These are phyloP conservation scores for Anguilla japonica DNA, from an alignment of 2,113 vertebrate genomes.

Conservation along the genomic window DNA sequence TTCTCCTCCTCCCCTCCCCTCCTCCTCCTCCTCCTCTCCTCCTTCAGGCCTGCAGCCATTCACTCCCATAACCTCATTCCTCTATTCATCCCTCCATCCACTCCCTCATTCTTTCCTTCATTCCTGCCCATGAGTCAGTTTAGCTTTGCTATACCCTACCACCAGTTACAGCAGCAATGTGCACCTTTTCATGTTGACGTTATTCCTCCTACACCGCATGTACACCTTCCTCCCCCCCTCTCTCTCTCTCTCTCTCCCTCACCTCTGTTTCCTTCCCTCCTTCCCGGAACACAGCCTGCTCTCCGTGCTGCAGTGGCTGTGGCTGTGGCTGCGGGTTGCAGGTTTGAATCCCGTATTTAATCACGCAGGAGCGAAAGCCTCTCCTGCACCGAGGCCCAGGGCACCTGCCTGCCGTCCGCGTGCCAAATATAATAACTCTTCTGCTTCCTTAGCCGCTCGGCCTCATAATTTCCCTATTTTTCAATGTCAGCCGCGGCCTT, in stretches of 20 bases:
- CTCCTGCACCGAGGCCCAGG: constrained; percentile 82
- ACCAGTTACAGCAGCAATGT: background rate
- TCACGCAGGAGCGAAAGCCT: constrained; percentile 90
- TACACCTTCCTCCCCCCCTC: background rate
- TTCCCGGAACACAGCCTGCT: constrained; percentile 67
- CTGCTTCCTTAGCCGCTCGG: constrained; percentile 81
- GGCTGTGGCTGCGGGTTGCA: constrained; percentile 72
- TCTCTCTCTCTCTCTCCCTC: constrained; percentile 37
- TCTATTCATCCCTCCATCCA: constrained; percentile 22
- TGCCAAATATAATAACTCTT: constrained; percentile 94
- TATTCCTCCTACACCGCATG: background rate
- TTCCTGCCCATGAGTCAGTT: background rate
- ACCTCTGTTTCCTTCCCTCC: constrained; percentile 34
- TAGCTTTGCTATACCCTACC: background rate
- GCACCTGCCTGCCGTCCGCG: constrained; percentile 64
- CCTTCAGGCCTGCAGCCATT: background rate
- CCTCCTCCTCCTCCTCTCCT: constrained; percentile 23
- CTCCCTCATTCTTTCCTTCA: background rate
- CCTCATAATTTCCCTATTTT: constrained; percentile 90
- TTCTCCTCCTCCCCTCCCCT: background rate
- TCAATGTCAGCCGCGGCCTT: constrained; percentile 87
- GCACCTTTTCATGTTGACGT: background rate
- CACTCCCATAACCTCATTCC: no score
- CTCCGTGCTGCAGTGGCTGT: constrained; percentile 59
- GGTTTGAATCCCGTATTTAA: constrained; percentile 87